phyloP scores from a whole-genome alignment of 1,140 invertebrate genomes.

The Diachasma alloeum region DNA sequence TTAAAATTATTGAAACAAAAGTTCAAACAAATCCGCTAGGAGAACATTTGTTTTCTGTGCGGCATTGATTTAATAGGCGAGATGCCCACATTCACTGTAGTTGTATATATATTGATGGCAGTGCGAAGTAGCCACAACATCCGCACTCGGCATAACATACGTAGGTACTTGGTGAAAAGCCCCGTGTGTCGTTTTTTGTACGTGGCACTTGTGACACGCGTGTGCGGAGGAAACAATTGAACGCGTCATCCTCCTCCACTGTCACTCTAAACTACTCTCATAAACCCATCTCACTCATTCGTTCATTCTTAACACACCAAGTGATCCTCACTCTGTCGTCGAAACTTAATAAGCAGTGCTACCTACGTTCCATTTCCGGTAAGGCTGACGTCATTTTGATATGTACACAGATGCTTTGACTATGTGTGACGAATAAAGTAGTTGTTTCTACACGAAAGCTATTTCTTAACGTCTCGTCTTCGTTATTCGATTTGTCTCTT shows the following conservation, averaged over 20 bases:
- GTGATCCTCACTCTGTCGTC: slow-evolving; percentile 26
- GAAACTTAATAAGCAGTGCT: slow-evolving; percentile 63
- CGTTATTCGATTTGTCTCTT: not conserved
- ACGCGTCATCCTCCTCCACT: slow-evolving; percentile 44
- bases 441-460: not conserved
- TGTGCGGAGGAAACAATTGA: slow-evolving; percentile 64
- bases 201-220: slow-evolving; percentile 55
- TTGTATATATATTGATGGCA: not conserved
- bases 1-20: no score
- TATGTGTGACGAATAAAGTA: slow-evolving; percentile 20
- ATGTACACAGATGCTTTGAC: slow-evolving; percentile 46
- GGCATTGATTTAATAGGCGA: slow-evolving; percentile 62
- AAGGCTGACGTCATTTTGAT: slow-evolving; percentile 59
- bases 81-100: slow-evolving; percentile 52
- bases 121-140: not conserved
- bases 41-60: slow-evolving; percentile 4
- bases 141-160: not conserved
- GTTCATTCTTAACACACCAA: slow-evolving; percentile 10
- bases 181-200: slow-evolving; percentile 10
- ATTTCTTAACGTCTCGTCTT: not conserved
- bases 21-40: no score
- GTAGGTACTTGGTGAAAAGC: slow-evolving; percentile 7
- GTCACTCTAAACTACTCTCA: slow-evolving; percentile 28
- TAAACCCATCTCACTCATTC: slow-evolving; percentile 27
- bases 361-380: slow-evolving; percentile 66